Evolutionary conservation across 2,888 invertebrate genomes (phyloP).

Genomic region (Synanthedon tipuliformis): DNA sequence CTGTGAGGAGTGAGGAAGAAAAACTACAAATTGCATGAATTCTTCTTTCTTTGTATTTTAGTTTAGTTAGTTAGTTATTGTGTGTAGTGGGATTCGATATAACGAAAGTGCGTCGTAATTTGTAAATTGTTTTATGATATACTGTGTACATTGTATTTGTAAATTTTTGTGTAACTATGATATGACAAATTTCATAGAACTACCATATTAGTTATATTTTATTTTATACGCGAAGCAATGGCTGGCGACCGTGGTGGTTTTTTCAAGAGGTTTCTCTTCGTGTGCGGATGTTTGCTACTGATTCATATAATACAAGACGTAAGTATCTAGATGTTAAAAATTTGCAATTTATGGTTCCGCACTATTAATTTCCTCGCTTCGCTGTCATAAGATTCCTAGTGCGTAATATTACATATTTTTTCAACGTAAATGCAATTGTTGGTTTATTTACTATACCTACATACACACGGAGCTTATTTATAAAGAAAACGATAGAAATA

Average conservation of each 20-base stretch:
- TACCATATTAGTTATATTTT: conserved; percentile 10
- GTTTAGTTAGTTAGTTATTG: too few relatives aligned
- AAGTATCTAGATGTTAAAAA: conserved; percentile 24
- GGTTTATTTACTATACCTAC: too few relatives aligned
- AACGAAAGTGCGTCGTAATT: conserved; percentile 10
- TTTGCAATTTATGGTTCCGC: conserved; percentile 24
- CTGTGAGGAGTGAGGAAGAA: too few relatives aligned
- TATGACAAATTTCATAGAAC: conserved; percentile 32
- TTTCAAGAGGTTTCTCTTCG: conserved; percentile 32
- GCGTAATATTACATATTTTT: too few relatives aligned
- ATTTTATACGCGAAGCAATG: conserved; percentile 29
- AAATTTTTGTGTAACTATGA: conserved; percentile 28
- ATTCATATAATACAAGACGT: conserved; percentile 42
- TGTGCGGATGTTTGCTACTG: conserved; percentile 40
- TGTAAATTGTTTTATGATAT: not conserved
- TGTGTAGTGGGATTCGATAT: too few relatives aligned
- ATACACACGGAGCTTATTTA: too few relatives aligned
- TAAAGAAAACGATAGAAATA: too few relatives aligned
- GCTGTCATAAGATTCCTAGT: too few relatives aligned
- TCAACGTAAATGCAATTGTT: too few relatives aligned
- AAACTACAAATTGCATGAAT: too few relatives aligned
- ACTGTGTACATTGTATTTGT: not conserved
- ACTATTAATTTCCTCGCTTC: conserved; percentile 13
- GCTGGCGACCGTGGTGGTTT: conserved; percentile 26
- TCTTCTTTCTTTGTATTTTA: too few relatives aligned